Evolutionary conservation across 2,797 vertebrate genomes (phyloP).

Genomic region (Parotocinclus haroldoi): DNA sequence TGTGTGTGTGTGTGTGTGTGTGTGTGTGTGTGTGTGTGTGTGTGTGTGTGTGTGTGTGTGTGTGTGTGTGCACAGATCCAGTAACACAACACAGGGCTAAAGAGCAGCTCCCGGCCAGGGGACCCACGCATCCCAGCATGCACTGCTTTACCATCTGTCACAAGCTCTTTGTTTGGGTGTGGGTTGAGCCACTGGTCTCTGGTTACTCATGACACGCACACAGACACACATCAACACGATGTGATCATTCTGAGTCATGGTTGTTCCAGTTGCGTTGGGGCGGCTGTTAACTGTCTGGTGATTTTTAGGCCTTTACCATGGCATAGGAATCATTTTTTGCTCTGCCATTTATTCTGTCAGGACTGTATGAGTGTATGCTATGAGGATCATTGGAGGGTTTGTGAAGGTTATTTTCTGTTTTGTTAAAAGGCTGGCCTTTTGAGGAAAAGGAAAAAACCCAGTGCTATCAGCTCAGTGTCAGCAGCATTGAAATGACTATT

Average conservation of each 20-base stretch:
- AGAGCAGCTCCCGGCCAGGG: conserved; percentile 44
- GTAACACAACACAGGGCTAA: conserved; percentile 44
- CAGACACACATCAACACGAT: conserved; percentile 6
- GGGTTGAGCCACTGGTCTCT: conserved; percentile 48
- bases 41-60: conserved; percentile 28
- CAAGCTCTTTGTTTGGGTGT: conserved; percentile 59
- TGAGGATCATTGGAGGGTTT: conserved; percentile 3
- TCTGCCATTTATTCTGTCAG: not conserved
- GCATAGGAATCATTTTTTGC: not conserved
- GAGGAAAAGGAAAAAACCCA: not conserved
- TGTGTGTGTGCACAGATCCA: conserved; percentile 37
- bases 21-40: conserved; percentile 31
- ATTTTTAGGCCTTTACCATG: not conserved
- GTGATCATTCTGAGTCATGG: conserved; percentile 18
- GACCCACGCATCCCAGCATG: conserved; percentile 70
- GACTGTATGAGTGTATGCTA: not conserved
- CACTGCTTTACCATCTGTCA: conserved; percentile 77
- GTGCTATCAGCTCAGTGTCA: conserved; percentile 37
- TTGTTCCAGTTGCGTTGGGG: not conserved
- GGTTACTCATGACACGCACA: conserved; percentile 44
- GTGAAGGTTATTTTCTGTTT: conserved; percentile 30
- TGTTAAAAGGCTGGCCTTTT: conserved; percentile 8
- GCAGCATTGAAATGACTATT: conserved; percentile 40
- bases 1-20: conserved; percentile 31
- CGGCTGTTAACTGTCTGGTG: conserved; percentile 11